These are phyloP conservation scores for Urocyon cinereoargenteus DNA, from an alignment of 2,797 vertebrate species.

Conservation along the genomic window DNA sequence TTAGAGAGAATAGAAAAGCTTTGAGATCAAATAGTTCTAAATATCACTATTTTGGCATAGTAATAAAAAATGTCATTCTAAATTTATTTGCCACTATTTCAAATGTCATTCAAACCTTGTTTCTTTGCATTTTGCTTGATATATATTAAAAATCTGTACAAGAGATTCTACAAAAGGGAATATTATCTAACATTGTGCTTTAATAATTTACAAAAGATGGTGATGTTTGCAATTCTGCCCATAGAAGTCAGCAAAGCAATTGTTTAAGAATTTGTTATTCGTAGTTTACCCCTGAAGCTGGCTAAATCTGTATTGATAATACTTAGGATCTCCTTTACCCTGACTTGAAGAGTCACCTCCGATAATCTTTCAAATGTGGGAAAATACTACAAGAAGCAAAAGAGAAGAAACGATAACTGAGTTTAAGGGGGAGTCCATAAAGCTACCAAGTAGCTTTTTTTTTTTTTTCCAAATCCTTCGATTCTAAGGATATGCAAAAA, in stretches of 20 bases:
- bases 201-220: constrained; percentile 52
- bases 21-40: neutral
- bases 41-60: constrained; percentile 20
- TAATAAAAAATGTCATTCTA: constrained; percentile 48
- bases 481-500: neutral
- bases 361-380: constrained; percentile 43
- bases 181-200: constrained; percentile 53
- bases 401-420: neutral
- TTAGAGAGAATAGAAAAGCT: neutral
- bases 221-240: constrained; percentile 5
- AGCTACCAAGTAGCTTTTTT: neutral
- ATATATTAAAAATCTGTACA: constrained; percentile 23
- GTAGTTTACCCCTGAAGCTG: neutral
- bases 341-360: neutral
- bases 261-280: constrained; percentile 59
- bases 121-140: constrained; percentile 24
- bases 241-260: neutral
- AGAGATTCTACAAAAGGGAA: constrained; percentile 53
- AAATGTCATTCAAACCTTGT: neutral
- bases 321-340: neutral
- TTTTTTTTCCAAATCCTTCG: too few species aligned
- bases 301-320: neutral
- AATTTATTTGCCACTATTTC: constrained; percentile 58
- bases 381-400: neutral
- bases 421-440: neutral